Conservation (phyloP, 1,140 invertebrate species). For the Trigoniulus corallinus region DNA sequence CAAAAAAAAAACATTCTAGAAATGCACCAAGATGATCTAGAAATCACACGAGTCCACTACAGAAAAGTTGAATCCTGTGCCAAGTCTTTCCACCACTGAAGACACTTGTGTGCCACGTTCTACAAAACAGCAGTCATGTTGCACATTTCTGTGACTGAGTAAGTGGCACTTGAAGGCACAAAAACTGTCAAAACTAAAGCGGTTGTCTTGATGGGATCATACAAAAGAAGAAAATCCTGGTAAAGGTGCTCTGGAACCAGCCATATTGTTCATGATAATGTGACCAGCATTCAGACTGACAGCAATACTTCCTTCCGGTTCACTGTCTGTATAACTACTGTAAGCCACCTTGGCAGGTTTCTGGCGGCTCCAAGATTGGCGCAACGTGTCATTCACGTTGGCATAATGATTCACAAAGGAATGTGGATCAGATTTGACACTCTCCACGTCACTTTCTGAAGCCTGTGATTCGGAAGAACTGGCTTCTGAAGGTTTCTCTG, state of each 20-base stretch:
- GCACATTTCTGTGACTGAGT: too few relatives aligned
- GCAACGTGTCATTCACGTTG: slow-evolving; percentile 82
- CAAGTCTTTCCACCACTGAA: too few relatives aligned
- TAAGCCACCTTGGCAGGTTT: slow-evolving; percentile 64
- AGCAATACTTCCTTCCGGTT: slow-evolving; percentile 77
- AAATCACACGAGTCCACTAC: too few relatives aligned
- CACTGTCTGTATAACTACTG: slow-evolving; percentile 80
- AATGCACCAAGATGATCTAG: too few relatives aligned
- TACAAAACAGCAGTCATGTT: too few relatives aligned
- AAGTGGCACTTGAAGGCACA: too few relatives aligned
- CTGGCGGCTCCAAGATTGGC: slow-evolving; percentile 85
- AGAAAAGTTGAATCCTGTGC: too few relatives aligned
- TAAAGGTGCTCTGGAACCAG: slow-evolving; percentile 77
- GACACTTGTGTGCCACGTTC: too few relatives aligned
- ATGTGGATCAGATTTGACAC: slow-evolving; percentile 74
- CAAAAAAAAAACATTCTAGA: too few relatives aligned
- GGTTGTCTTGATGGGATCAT: slow-evolving; percentile 16
- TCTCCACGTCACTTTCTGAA: slow-evolving; percentile 77
- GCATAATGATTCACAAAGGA: slow-evolving; percentile 93
- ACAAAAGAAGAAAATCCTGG: slow-evolving; percentile 96
- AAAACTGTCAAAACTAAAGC: too few relatives aligned
- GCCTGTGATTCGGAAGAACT: slow-evolving; percentile 76
- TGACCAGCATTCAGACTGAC: slow-evolving; percentile 89
- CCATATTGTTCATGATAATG: slow-evolving; percentile 95
- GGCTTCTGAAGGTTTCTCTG: slow-evolving; percentile 90